Percentiles rank a stretch among this genome's conserved stretches.
Conservation (phyloP, 1,140 invertebrate species). For the Drosophila sechellia region DNA sequence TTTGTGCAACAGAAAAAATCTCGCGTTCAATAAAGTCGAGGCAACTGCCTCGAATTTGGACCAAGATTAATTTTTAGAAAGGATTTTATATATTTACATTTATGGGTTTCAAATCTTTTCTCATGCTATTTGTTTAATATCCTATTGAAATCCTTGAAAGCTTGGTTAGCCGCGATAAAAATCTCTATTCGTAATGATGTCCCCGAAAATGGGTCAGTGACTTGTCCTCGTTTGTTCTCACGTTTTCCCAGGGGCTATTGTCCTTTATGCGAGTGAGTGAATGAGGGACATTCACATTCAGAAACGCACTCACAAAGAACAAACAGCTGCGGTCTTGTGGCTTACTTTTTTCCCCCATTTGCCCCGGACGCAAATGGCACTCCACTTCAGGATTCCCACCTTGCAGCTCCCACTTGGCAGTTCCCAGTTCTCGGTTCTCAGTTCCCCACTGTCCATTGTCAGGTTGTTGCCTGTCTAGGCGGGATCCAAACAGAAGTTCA, state of each 20-base stretch:
- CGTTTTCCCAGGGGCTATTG: slow-evolving; percentile 31
- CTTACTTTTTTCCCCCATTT: slow-evolving; percentile 62
- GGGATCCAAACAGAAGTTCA: slow-evolving; percentile 47
- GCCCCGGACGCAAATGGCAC: slow-evolving; percentile 28
- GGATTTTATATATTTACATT: background rate
- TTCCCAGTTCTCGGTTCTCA: slow-evolving; percentile 1
- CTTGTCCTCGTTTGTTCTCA: slow-evolving; percentile 24
- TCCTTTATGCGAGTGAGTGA: slow-evolving; percentile 27
- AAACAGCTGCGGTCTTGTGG: slow-evolving; percentile 52
- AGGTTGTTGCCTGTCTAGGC: slow-evolving; percentile 74
- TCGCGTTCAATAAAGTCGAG: slow-evolving; percentile 25
- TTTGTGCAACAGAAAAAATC: slow-evolving; percentile 8
- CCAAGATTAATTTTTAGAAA: background rate
- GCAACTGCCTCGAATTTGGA: slow-evolving; percentile 11
- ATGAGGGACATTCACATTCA: slow-evolving; percentile 42
- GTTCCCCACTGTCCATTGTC: slow-evolving; percentile 54
- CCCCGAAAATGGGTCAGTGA: slow-evolving; percentile 42
- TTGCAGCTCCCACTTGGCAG: slow-evolving; percentile 14
- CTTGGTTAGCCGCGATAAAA: background rate
- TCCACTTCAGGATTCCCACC: slow-evolving; percentile 27
- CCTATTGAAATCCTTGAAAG: background rate
- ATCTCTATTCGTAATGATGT: background rate
- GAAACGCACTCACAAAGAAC: slow-evolving; percentile 55
- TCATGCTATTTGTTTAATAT: too few species aligned
- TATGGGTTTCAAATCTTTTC: too few species aligned